Evolutionary conservation across 1,140 invertebrate genomes (phyloP).

Genomic region (Listronotus bonariensis): DNA sequence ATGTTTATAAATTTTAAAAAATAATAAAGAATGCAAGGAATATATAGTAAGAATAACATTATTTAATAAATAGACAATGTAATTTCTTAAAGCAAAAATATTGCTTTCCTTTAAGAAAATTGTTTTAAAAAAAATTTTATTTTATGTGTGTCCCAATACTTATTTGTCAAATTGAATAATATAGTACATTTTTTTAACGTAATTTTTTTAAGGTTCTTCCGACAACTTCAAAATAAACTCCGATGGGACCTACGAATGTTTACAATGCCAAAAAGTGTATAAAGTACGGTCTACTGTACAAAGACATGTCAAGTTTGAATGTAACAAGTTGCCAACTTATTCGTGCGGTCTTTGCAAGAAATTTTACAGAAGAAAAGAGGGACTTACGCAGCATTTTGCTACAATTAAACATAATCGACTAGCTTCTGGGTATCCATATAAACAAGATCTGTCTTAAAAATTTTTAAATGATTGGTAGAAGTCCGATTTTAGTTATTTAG

Average conservation of each 20-base stretch:
- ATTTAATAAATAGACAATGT: too few relatives aligned
- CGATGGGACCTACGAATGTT: slow-evolving; percentile 8
- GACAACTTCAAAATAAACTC: not conserved
- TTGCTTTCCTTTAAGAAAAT: too few relatives aligned
- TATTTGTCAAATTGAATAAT: too few relatives aligned
- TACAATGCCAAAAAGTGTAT: slow-evolving; percentile 15
- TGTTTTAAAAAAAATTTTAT: too few relatives aligned
- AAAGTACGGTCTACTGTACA: slow-evolving; percentile 6
- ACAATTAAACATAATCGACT: slow-evolving; percentile 7
- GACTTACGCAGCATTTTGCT: slow-evolving; percentile 4
- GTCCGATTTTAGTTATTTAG: too few relatives aligned
- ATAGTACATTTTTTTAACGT: not conserved
- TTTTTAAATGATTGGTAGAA: too few relatives aligned
- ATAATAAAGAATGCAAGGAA: too few relatives aligned
- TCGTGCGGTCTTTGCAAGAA: slow-evolving; percentile 5
- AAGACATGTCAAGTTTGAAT: slow-evolving; percentile 15
- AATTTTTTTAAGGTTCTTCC: not conserved
- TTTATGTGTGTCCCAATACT: not conserved
- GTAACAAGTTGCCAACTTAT: slow-evolving; percentile 13
- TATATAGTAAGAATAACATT: too few relatives aligned
- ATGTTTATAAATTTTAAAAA: too few relatives aligned
- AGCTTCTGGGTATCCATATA: not conserved
- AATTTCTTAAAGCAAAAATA: too few relatives aligned
- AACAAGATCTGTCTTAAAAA: too few relatives aligned
- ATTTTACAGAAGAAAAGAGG: slow-evolving; percentile 16